Evolutionary conservation across 2,888 invertebrate genomes (phyloP), one percentile per base, ranked within the genome.

Genomic region (Plusia festucae): DNA sequence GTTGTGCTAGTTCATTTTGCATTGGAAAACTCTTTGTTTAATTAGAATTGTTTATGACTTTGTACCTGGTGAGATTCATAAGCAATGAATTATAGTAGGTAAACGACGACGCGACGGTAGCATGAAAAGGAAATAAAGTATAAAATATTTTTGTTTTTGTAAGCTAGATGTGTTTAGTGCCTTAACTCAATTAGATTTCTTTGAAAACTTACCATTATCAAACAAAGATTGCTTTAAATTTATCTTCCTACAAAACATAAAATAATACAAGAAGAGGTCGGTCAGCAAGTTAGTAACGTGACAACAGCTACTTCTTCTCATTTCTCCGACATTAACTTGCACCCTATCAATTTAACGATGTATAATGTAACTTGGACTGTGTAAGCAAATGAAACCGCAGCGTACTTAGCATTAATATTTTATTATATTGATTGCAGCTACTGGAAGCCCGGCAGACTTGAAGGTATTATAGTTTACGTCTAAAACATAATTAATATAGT

Each of bases 1-100:
- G 51, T 44, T 34, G 60, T 69, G 58, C 51, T 68, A 16, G 54
- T 53, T 56, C 51, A 59, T 64, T 68, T 61, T 65, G 44, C 34
- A 18, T 52, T 27, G 46, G 9, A 53, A 34, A 51, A 58, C 16
- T 64, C 57, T 64, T 60, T 72, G 53, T 68, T 49, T 60, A 52
- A n/a, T 52, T 24, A 52, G 24, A 22, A 52, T 24, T 52, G 24
- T 52, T 15, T 52, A 52, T 46, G 46, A 18, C 9, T 9, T 30
- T 46, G 2, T 46, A 11, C 18, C 18, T 49, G 18, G 11, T 18
- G 46, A 11, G 16, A 49, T 49, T 40, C n/a, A n/a, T n/a, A n/a
- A n/a, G n/a, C n/a, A n/a, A n/a, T n/a, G n/a, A n/a, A n/a, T n/a
- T n/a, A n/a, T n/a, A n/a, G n/a, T n/a, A n/a, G n/a, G n/a, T n/a